Conservation (phyloP, 2,888 invertebrate genomes). For the Noctua janthina region DNA sequence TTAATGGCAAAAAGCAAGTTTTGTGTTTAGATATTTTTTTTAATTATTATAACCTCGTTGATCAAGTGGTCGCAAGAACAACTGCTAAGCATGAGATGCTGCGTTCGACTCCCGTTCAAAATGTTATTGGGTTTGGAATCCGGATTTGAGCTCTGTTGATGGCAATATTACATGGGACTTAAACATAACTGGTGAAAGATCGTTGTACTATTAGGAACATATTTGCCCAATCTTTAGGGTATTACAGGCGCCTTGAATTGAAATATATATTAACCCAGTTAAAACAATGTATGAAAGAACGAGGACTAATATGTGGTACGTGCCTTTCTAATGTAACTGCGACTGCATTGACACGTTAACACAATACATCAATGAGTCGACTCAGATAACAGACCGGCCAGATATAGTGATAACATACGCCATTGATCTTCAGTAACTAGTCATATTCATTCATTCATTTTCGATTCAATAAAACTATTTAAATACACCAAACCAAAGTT, state of each 20-base stretch:
- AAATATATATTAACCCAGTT: neutral
- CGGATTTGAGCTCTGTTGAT: neutral
- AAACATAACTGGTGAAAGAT: neutral
- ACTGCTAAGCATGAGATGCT: neutral
- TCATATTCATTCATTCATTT: neutral
- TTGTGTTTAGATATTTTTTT: neutral
- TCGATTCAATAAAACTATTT: neutral
- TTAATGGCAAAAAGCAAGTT: neutral
- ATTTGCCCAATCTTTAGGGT: neutral
- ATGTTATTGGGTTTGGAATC: neutral
- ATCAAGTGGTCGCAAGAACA: neutral
- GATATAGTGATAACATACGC: slow-evolving; percentile 10
- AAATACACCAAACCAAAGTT: neutral
- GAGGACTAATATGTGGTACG: neutral
- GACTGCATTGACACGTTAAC: neutral
- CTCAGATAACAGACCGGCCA: neutral
- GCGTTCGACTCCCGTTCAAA: neutral
- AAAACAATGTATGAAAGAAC: neutral
- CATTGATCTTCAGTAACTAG: slow-evolving; percentile 14
- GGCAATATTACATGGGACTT: neutral
- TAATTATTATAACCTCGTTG: neutral
- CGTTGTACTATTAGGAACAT: neutral
- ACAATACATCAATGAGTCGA: slow-evolving; percentile 12
- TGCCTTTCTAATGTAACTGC: slow-evolving; percentile 21
- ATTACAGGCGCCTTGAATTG: neutral